Evolutionary conservation across 2,113 vertebrate genomes (phyloP), one percentile per base, ranked within the genome.

Genomic region (Podarcis muralis): DNA sequence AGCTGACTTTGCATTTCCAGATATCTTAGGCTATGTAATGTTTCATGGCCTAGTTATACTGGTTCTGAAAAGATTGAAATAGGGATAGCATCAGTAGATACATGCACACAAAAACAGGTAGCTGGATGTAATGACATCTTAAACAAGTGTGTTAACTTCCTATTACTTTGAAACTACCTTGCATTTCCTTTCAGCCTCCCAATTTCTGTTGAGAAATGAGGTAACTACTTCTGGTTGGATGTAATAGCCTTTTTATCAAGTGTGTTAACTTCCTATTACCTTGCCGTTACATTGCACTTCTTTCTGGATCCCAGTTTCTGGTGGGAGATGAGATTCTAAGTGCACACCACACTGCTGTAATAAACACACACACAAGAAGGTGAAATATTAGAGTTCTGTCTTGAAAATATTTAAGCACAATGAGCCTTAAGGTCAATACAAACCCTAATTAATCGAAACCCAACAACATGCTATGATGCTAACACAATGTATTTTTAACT

Each of bases 101-200:
- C 48, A 53, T 11, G 11, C 48, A 53, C 71, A 95, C 89, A 92
- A 94, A 95, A 92, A 95, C 95, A 92, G 82, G 83, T 62, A 62
- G 82, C 91, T 88, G 90, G 77, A 71, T 86, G 88, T 72, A 94
- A 74, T 93, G 89, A 69, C 37, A 94, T 18, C 20, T 62, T 20
- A 18, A 62, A 62, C 59, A 62, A 62, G 59, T 62, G 16, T 20
- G 59, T 62, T 62, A 62, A 62, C 59, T 62, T 62, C 59, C 59
- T 62, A 62, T 62, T 62, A 18, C 59, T 62, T 62, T 62, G 59
- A 62, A 62, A 62, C 59, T 62, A 62, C 59, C 13, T 20, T 62
- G 48, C 48, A 53, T 62, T 62, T 18, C 59, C 18, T 62, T 62
- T 62, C 18, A 62, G 59, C 5, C 4, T 62, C 18, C 59, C 59